Conservation (phyloP, 2,888 invertebrate genomes). For the Amblyteles armatorius region DNA sequence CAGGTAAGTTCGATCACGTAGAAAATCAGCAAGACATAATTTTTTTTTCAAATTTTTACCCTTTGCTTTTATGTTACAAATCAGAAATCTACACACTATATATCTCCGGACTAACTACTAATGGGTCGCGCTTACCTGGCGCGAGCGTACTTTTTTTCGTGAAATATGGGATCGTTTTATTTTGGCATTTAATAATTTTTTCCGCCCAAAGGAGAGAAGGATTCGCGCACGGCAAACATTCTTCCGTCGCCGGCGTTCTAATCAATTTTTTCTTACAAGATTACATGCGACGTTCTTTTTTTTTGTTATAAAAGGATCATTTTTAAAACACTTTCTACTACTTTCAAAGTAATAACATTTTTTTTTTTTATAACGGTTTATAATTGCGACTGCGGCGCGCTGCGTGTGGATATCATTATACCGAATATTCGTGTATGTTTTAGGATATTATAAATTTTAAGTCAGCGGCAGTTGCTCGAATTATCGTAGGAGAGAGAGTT, state of each 20-base stretch:
- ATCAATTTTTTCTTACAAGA: neutral
- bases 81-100: constrained; percentile 53
- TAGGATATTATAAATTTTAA: constrained; percentile 48
- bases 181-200: constrained; percentile 18
- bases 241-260: neutral
- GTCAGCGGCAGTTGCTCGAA: constrained; percentile 46
- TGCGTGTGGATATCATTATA: constrained; percentile 39
- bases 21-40: constrained; percentile 18
- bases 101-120: constrained; percentile 41
- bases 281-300: constrained; percentile 6
- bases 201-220: constrained; percentile 18
- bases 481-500: constrained; percentile 34
- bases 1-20: constrained; percentile 49
- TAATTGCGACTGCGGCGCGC: constrained; percentile 47
- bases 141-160: constrained; percentile 10
- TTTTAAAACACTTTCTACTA: constrained; percentile 38
- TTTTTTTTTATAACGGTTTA: constrained; percentile 39
- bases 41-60: constrained; percentile 37
- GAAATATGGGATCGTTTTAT: constrained; percentile 26
- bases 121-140: constrained; percentile 48
- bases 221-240: neutral
- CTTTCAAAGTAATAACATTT: constrained; percentile 55
- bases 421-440: constrained; percentile 37
- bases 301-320: constrained; percentile 26
- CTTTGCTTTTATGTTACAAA: constrained; percentile 54